Evolutionary conservation across 2,888 invertebrate genomes (phyloP).

Genomic region (Alloscopus bannaensis): DNA sequence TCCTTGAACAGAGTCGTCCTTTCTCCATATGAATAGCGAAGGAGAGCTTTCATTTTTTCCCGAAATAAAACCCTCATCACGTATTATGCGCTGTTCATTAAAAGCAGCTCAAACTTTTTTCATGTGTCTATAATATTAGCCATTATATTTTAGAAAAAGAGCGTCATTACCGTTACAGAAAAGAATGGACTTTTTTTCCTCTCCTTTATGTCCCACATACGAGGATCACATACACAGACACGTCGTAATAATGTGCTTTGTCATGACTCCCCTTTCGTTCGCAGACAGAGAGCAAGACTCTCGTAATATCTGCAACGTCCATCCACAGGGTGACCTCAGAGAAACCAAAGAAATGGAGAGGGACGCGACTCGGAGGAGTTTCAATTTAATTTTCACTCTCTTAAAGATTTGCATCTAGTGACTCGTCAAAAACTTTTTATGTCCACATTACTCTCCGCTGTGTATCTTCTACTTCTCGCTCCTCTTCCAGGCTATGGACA

Average conservation of each 20-base stretch:
- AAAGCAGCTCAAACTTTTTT: not conserved
- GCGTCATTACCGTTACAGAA: not conserved
- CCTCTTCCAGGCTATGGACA: not conserved
- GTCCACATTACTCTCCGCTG: conserved; percentile 31
- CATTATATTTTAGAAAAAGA: not conserved
- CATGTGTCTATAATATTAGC: not conserved
- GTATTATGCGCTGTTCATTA: not conserved
- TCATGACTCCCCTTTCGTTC: too few relatives aligned
- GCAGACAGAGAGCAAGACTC: too few relatives aligned
- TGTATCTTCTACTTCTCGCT: conserved; percentile 1
- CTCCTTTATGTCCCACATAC: not conserved
- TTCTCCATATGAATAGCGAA: too few relatives aligned
- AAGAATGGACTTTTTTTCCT: not conserved
- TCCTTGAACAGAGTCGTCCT: too few relatives aligned
- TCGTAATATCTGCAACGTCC: too few relatives aligned
- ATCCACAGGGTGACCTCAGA: conserved; percentile 33
- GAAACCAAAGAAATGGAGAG: too few relatives aligned
- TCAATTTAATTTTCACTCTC: conserved; percentile 53
- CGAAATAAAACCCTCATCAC: too few relatives aligned
- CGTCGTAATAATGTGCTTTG: too few relatives aligned
- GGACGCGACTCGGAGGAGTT: too few relatives aligned
- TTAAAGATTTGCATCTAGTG: conserved; percentile 57
- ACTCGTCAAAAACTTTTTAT: conserved; percentile 53
- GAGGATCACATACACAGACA: too few relatives aligned
- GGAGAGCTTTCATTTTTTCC: too few relatives aligned